A percentile compares a stretch with the other conserved stretches of the same genome.
Evolutionary conservation across 2,113 vertebrate genomes (phyloP).

Genomic region (Callaeas wilsoni): DNA sequence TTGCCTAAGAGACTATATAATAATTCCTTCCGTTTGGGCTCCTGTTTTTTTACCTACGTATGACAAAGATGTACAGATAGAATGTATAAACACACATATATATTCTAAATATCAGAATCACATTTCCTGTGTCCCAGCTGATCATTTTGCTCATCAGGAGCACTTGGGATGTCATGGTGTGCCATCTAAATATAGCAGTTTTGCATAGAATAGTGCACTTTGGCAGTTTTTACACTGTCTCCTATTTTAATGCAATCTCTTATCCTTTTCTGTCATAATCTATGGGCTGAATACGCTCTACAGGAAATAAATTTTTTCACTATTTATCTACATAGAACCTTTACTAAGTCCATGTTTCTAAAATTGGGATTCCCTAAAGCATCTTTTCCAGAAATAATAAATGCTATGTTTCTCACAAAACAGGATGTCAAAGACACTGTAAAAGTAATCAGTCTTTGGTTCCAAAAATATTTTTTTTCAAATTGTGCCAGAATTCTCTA

Average conservation of each 20-base stretch:
- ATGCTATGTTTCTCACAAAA: neutral
- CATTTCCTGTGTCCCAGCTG: neutral
- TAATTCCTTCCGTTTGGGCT: neutral
- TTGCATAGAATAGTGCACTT: neutral
- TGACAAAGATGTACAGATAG: neutral
- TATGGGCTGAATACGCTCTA: neutral
- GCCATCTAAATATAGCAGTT: neutral
- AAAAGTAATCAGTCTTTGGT: neutral
- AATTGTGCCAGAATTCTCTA: neutral
- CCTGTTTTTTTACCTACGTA: neutral
- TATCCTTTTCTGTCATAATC: neutral
- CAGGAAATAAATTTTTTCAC: neutral
- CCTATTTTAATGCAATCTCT: neutral
- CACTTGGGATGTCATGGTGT: neutral
- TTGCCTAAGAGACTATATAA: neutral
- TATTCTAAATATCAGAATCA: neutral
- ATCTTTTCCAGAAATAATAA: neutral
- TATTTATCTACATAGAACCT: neutral
- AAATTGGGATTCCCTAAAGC: neutral
- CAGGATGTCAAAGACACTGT: neutral
- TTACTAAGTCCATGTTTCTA: neutral
- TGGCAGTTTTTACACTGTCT: neutral
- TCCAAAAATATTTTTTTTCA: neutral
- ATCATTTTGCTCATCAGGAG: neutral
- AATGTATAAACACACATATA: neutral